A percentile compares a stretch with the other conserved stretches of the same genome.
These are phyloP conservation scores for Distichodus sexfasciatus DNA, from an alignment of 2,797 vertebrate genomes.

Conservation along the genomic window DNA sequence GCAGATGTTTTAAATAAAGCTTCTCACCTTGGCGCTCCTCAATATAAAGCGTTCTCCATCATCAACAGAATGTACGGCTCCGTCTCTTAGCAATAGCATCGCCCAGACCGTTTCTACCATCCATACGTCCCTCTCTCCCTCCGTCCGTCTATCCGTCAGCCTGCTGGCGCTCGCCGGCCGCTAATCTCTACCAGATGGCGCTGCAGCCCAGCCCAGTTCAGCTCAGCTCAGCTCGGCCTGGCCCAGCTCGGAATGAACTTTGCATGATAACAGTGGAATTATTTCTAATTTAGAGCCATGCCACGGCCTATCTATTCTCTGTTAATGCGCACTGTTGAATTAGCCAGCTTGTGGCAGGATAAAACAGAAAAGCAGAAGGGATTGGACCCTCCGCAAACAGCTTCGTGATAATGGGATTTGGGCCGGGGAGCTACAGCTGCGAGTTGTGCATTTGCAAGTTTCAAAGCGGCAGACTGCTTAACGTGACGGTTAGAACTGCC, in stretches of 20 bases:
- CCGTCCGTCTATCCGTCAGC: neutral
- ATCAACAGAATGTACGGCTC: conserved; percentile 48
- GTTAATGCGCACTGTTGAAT: conserved; percentile 41
- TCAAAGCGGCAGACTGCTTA: conserved; percentile 64
- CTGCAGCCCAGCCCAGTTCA: conserved; percentile 25
- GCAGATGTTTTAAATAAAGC: conserved; percentile 56
- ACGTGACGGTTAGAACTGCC: conserved; percentile 63
- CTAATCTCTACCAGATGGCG: conserved; percentile 43
- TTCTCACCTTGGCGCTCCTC: conserved; percentile 42
- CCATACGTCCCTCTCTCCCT: too few species aligned
- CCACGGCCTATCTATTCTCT: conserved; percentile 17
- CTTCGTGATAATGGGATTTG: conserved; percentile 55
- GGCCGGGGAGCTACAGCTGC: conserved; percentile 59
- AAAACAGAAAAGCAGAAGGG: conserved; percentile 13
- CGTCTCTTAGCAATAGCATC: conserved; percentile 28
- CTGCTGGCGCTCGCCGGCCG: conserved; percentile 7
- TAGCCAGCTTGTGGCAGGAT: conserved; percentile 10
- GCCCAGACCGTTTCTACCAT: conserved; percentile 20
- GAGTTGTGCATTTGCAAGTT: conserved; percentile 53
- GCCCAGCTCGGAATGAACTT: too few species aligned
- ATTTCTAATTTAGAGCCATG: conserved; percentile 15
- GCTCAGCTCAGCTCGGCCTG: too few species aligned
- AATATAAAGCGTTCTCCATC: conserved; percentile 57
- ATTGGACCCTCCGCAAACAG: conserved; percentile 33
- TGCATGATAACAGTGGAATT: conserved; percentile 55